These are phyloP conservation scores for Actenoides lindsayi DNA, from an alignment of 2,113 vertebrate genomes.

Conservation along the genomic window DNA sequence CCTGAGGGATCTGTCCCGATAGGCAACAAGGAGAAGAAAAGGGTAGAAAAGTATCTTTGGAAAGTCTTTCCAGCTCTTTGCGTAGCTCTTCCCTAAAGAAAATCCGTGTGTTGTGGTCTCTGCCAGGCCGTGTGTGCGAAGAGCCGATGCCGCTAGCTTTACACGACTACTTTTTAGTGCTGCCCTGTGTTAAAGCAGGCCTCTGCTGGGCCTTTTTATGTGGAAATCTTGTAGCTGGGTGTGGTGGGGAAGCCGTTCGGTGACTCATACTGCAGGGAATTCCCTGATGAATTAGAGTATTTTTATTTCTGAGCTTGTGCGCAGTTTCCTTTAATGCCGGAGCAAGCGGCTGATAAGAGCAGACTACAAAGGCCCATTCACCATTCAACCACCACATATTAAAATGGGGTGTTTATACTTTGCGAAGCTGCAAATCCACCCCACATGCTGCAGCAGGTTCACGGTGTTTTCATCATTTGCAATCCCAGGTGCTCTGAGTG, in stretches of 20 bases:
- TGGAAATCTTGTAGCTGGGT: slow-evolving; percentile 71
- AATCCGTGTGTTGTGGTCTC: background rate
- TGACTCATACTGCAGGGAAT: slow-evolving; percentile 93
- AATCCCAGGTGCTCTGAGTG: background rate
- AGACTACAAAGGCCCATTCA: slow-evolving; percentile 68
- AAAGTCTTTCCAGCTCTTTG: background rate
- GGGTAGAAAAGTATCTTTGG: background rate
- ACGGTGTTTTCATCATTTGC: background rate
- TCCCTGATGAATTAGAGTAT: slow-evolving; percentile 90
- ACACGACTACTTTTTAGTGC: background rate
- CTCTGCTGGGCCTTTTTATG: slow-evolving; percentile 51
- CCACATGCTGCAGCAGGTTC: background rate
- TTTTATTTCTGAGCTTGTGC: slow-evolving; percentile 87
- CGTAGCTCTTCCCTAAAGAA: background rate
- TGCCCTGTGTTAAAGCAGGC: slow-evolving; percentile 33
- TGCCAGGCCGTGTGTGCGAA: background rate
- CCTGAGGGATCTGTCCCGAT: background rate
- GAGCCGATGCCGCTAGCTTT: background rate
- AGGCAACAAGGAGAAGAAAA: background rate
- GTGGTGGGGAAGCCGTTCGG: slow-evolving; percentile 87
- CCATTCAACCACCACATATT: background rate
- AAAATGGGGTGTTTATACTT: background rate
- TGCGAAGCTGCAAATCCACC: background rate
- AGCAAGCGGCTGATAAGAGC: slow-evolving; percentile 69
- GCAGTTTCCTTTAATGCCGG: slow-evolving; percentile 77